Evolutionary conservation across 2,888 invertebrate species (phyloP), one percentile per base, ranked within the genome.

Genomic region (Vandiemenella viatica): DNA sequence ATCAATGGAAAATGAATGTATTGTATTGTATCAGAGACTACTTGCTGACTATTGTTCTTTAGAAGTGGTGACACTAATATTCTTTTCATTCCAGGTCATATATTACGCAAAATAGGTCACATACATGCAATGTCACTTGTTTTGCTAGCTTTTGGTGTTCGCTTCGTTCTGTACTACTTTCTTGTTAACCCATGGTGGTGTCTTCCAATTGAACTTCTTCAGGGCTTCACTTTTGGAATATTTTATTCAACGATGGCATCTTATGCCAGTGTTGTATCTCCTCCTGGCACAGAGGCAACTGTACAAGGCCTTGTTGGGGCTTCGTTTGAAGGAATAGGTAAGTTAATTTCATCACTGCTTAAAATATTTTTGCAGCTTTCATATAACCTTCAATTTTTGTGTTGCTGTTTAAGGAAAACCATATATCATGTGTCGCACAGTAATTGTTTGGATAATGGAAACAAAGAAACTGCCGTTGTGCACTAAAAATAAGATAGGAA

Each of bases 181-280:
- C 66, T 92, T 46, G 68, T 70, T 1, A 80, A 89, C 65, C 80
- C 88, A 0, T 91, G 91, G 90, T 79, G 77, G 71, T 79, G 85
- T 43, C 69, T 95, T 51, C 81, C 88, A 0, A 77, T 93, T 46
- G 95, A 95, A 65, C 64, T 90, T 52, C 67, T 86, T 7, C 90
- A 93, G 65, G 91, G 93, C 1, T 68, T 92, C 18, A 89, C 91
- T 0, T 86, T 87, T 63, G 92, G 92, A 17, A 75, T 91, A 62
- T 86, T 86, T 60, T 91, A 86, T 64, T 79, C 89, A 0, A 82
- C 87, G 8, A 87, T 90, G 85, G 80, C 88, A 16, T 86, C 88
- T 0, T 91, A 89, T 65, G 89, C 89, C 0, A 85, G 80, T 61
- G 77, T 83, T 53, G 77, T 87, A 1, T 82, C 90, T 2, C 87